A percentile compares a stretch with the other conserved stretches of the same genome.
phyloP scores from a whole-genome alignment of 2,797 vertebrate genomes.

The Ficedula albicollis region DNA sequence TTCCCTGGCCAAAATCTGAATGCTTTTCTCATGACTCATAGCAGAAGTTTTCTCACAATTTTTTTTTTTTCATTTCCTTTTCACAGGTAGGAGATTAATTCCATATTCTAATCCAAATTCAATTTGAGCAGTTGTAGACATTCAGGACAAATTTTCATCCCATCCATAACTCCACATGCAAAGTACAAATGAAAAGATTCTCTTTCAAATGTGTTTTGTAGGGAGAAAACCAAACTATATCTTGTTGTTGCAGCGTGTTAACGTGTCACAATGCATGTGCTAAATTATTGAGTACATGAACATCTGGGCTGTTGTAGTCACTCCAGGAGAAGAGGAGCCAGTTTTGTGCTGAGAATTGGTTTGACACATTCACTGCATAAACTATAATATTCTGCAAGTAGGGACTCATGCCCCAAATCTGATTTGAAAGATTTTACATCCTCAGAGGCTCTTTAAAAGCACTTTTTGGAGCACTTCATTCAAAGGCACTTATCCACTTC shows the following conservation, averaged over 20 bases:
- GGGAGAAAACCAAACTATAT: background rate
- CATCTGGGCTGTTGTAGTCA: background rate
- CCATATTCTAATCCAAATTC: background rate
- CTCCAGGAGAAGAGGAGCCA: background rate
- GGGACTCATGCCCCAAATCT: background rate
- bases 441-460: background rate
- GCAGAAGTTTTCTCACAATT: background rate
- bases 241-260: background rate
- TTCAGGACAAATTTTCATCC: background rate
- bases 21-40: background rate
- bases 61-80: background rate
- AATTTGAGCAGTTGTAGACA: background rate
- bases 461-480: background rate
- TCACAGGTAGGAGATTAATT: background rate
- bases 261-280: background rate
- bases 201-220: background rate
- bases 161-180: background rate
- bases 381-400: background rate
- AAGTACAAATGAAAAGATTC: background rate
- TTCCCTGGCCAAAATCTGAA: background rate
- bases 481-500: background rate
- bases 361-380: background rate
- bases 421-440: background rate
- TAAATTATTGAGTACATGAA: background rate
- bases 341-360: background rate